A percentile compares a stretch with the other conserved stretches of the same genome.
Evolutionary conservation across 2,113 vertebrate species (phyloP).

Genomic region (Ameiurus melas): DNA sequence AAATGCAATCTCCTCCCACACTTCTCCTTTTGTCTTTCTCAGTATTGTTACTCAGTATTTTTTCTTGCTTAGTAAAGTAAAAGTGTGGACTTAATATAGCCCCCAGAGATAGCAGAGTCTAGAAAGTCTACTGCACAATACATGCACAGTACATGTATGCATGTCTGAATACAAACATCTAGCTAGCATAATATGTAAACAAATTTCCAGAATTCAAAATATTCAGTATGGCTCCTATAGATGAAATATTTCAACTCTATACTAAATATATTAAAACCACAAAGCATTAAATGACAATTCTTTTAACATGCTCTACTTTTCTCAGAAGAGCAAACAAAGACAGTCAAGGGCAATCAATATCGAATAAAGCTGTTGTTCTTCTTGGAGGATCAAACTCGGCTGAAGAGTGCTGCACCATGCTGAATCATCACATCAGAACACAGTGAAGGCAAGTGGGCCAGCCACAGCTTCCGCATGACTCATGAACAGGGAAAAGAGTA

Average conservation of each 20-base stretch:
- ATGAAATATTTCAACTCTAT: not conserved
- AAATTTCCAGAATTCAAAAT: not conserved
- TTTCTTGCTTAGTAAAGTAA: not conserved
- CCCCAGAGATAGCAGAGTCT: not conserved
- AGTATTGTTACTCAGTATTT: not conserved
- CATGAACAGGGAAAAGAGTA: not conserved
- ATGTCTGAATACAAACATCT: not conserved
- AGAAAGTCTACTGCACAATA: not conserved
- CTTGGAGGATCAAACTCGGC: not conserved
- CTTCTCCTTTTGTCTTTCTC: not conserved
- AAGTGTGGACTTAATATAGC: not conserved
- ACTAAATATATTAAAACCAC: not conserved
- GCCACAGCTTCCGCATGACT: slow-evolving; percentile 19
- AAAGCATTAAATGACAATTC: not conserved
- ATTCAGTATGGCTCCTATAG: not conserved
- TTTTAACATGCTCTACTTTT: not conserved
- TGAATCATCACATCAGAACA: slow-evolving; percentile 12
- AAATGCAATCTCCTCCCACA: not conserved
- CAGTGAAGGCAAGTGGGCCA: not conserved
- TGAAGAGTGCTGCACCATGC: not conserved
- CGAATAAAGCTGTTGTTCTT: not conserved
- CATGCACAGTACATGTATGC: not conserved
- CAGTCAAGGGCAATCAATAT: not conserved
- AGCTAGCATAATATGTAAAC: not conserved
- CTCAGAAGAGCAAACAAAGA: not conserved